Conservation (phyloP, 2,888 invertebrate genomes). For the Napeogenes inachia region DNA sequence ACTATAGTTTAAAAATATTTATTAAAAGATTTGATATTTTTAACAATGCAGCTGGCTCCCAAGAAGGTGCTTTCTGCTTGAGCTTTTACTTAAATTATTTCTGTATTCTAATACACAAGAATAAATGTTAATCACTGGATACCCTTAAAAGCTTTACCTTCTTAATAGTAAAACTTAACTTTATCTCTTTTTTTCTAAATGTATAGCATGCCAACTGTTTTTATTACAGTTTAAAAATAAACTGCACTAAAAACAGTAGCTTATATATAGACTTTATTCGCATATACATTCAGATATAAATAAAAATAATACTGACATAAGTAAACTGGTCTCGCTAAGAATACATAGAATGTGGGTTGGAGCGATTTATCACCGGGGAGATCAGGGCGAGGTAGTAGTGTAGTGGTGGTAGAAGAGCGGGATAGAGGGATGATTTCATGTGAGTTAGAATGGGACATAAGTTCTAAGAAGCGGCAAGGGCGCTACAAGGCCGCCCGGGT, state of each 20-base stretch:
- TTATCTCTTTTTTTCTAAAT: conserved; percentile 3
- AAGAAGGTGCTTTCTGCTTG: too few species aligned
- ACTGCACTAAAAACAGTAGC: conserved; percentile 27
- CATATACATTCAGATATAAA: conserved; percentile 57
- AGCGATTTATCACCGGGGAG: conserved; percentile 63
- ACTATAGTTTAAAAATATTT: neutral
- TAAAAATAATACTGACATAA: conserved; percentile 57
- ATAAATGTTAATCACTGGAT: too few species aligned
- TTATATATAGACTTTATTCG: conserved; percentile 60
- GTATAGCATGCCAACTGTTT: conserved; percentile 5
- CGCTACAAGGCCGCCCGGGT: conserved; percentile 65
- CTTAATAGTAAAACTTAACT: too few species aligned
- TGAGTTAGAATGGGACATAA: conserved; percentile 43
- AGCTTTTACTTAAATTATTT: too few species aligned
- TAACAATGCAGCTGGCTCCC: conserved; percentile 20
- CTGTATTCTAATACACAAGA: too few species aligned
- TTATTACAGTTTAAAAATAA: conserved; percentile 38
- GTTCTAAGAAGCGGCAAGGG: conserved; percentile 59
- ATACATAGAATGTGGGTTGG: conserved; percentile 43
- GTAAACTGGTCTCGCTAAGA: conserved; percentile 48
- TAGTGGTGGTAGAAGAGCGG: conserved; percentile 37
- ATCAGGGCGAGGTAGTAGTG: conserved; percentile 52
- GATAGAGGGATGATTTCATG: conserved; percentile 40
- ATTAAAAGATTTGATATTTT: neutral
- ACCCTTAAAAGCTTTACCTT: too few species aligned